phyloP scores from a whole-genome alignment of 2,888 invertebrate genomes.

The Apotomis turbidana region DNA sequence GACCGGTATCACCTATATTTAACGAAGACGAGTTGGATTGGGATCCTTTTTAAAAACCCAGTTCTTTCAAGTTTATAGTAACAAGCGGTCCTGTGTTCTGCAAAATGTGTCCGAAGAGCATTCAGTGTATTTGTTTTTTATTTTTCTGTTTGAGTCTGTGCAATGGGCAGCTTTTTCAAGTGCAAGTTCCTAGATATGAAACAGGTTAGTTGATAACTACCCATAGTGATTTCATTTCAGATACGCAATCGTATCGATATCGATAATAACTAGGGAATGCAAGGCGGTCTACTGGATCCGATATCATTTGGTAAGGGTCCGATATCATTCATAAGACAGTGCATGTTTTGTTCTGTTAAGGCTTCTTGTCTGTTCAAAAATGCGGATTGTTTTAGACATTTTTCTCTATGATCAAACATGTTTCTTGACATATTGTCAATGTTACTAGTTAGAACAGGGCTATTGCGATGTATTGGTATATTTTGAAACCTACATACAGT shows the following conservation, averaged over 20 bases:
- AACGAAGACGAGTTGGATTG: conserved; percentile 22
- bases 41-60: conserved; percentile 41
- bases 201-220: conserved; percentile 12
- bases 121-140: conserved; percentile 46
- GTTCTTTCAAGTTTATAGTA: conserved; percentile 45
- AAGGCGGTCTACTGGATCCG: too few relatives aligned
- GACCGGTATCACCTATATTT: conserved; percentile 1
- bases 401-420: too few relatives aligned
- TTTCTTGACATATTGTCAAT: too few relatives aligned
- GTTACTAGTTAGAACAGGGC: too few relatives aligned
- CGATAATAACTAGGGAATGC: too few relatives aligned
- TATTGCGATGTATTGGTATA: too few relatives aligned
- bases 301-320: too few relatives aligned
- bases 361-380: too few relatives aligned
- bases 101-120: conserved; percentile 51
- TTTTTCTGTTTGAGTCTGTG: conserved; percentile 45
- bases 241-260: not conserved
- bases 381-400: too few relatives aligned
- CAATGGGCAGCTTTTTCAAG: conserved; percentile 46
- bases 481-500: too few relatives aligned
- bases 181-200: conserved; percentile 11
- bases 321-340: too few relatives aligned
- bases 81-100: conserved; percentile 47
- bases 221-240: not conserved
- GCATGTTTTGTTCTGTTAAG: too few relatives aligned